A percentile compares a stretch with the other conserved stretches of the same genome.
Evolutionary conservation across 1,140 invertebrate species (phyloP).

Genomic region (Brachionus sp.): DNA sequence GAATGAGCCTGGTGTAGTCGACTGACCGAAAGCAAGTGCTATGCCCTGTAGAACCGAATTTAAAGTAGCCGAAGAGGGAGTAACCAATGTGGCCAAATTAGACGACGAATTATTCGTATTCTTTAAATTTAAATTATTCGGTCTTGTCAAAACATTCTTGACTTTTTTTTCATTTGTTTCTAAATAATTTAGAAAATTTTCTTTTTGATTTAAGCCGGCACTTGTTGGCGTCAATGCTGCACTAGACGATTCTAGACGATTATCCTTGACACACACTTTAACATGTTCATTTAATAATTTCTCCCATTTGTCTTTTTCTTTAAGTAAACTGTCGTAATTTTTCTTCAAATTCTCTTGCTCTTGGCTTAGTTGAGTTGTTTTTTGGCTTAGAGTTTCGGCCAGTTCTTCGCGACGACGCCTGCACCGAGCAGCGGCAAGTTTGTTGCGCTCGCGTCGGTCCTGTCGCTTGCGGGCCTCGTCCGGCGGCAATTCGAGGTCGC

Average conservation of each 20-base stretch:
- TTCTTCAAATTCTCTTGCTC: constrained; percentile 15
- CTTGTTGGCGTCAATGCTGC: not conserved
- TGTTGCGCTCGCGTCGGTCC: constrained; percentile 41
- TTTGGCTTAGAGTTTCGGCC: not conserved
- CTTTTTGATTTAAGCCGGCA: not conserved
- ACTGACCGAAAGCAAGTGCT: not conserved
- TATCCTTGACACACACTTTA: not conserved
- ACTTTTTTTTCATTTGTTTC: not conserved
- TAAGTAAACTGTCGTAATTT: not conserved
- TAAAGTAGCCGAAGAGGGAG: not conserved
- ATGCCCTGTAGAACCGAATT: not conserved
- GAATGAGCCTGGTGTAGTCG: not conserved
- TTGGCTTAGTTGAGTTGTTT: not conserved
- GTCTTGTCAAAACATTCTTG: not conserved
- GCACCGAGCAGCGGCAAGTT: constrained; percentile 32
- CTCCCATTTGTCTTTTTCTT: not conserved
- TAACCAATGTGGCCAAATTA: not conserved
- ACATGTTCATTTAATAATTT: not conserved
- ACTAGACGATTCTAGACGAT: not conserved
- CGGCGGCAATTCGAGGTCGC: constrained; percentile 25
- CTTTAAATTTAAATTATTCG: constrained; percentile 9
- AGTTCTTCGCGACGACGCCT: not conserved
- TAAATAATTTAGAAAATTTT: not conserved
- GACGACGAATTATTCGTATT: not conserved
- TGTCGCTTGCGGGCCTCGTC: constrained; percentile 28